Evolutionary conservation across 2,888 invertebrate genomes (phyloP).

Genomic region (Branchipolynoe longqiensis): DNA sequence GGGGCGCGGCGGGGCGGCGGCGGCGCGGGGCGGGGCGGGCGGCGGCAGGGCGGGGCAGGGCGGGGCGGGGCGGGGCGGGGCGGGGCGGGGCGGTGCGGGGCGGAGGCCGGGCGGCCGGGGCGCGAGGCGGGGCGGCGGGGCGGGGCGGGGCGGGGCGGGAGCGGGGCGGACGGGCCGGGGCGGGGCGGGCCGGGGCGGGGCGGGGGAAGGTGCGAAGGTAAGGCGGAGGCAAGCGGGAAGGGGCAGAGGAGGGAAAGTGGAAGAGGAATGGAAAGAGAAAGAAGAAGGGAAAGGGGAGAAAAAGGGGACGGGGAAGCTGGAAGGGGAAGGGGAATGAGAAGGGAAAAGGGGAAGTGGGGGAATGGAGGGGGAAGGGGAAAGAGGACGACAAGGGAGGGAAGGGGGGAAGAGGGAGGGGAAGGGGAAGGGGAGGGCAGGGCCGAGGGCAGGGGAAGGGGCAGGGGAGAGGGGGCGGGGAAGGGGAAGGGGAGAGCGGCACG

Average conservation of each 20-base stretch:
- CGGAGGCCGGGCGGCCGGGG: no score
- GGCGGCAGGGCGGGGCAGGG: no score
- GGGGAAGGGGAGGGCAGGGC: not conserved
- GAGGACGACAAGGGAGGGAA: not conserved
- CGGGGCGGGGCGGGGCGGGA: not conserved
- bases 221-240: not conserved
- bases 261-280: not conserved
- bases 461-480: not conserved
- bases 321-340: not conserved
- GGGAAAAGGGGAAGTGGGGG: not conserved
- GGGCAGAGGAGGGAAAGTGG: not conserved
- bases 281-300: not conserved
- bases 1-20: no score
- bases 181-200: not conserved
- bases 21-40: no score
- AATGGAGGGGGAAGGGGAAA: not conserved
- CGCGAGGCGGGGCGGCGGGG: not conserved
- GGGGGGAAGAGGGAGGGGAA: not conserved
- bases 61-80: no score
- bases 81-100: no score
- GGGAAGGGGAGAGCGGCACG: not conserved
- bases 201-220: not conserved
- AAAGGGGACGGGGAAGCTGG: not conserved
- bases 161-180: not conserved
- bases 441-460: not conserved